These are phyloP conservation scores for Acanthornis magna DNA, from an alignment of 2,797 vertebrate species.

Conservation along the genomic window DNA sequence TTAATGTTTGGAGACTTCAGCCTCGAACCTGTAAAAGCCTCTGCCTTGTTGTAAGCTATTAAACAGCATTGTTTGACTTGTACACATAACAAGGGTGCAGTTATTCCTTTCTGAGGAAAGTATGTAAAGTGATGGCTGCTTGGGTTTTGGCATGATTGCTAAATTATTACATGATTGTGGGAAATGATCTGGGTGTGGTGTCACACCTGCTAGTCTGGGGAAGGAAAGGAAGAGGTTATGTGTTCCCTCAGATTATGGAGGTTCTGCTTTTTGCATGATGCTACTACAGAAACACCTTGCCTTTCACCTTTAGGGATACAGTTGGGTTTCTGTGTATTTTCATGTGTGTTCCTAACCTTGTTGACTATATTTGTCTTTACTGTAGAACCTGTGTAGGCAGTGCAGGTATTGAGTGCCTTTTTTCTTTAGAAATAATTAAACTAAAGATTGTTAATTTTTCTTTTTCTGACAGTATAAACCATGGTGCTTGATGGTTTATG, in stretches of 20 bases:
- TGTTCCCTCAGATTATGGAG: background rate
- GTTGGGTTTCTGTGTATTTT: background rate
- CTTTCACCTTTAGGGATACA: background rate
- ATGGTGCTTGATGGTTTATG: slow-evolving; percentile 82
- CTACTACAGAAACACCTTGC: background rate
- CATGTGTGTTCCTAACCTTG: background rate
- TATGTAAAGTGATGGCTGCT: background rate
- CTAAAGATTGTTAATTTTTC: background rate
- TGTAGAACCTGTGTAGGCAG: background rate
- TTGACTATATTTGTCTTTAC: background rate
- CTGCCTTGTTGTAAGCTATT: background rate
- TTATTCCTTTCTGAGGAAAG: background rate
- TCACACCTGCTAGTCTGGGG: background rate
- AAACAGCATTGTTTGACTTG: background rate
- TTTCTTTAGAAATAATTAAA: background rate
- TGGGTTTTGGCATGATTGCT: background rate
- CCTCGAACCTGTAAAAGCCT: background rate
- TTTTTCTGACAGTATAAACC: slow-evolving; percentile 74
- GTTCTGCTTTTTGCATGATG: background rate
- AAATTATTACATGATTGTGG: background rate
- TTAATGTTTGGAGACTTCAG: background rate
- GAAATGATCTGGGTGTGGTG: background rate
- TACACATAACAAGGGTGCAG: background rate
- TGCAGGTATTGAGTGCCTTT: background rate
- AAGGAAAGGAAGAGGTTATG: background rate